A percentile compares a stretch with the other conserved stretches of the same genome.
Evolutionary conservation across 2,113 vertebrate species (phyloP).

Genomic region (Odontesthes bonariensis): DNA sequence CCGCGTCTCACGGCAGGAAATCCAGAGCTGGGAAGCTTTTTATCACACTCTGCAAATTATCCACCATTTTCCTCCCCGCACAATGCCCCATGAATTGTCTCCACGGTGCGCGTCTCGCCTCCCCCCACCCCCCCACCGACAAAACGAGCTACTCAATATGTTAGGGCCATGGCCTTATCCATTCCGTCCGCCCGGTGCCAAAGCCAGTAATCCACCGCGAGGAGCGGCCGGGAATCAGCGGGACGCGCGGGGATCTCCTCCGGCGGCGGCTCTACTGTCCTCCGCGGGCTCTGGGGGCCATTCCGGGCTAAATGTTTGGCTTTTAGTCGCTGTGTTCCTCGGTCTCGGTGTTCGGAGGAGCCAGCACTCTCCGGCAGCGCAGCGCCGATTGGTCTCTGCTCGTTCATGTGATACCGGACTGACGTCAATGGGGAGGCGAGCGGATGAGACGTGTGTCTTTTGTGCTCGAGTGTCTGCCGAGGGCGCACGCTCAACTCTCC

Average conservation of each 20-base stretch:
- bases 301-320: constrained; percentile 65
- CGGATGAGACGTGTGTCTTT: constrained; percentile 85
- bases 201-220: constrained; percentile 64
- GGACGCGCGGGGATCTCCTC: constrained; percentile 37
- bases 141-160: constrained; percentile 74
- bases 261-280: constrained; percentile 32
- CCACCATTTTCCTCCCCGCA: constrained; percentile 69
- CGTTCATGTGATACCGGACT: constrained; percentile 82
- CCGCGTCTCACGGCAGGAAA: constrained; percentile 13
- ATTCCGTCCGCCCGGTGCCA: constrained; percentile 54
- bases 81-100: constrained; percentile 71
- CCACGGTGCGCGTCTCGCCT: constrained; percentile 65
- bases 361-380: constrained; percentile 75
- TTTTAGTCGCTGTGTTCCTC: constrained; percentile 70
- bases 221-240: neutral
- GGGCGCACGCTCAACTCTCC: constrained; percentile 40
- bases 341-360: constrained; percentile 71
- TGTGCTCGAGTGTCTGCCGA: constrained; percentile 71
- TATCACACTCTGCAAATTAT: constrained; percentile 55
- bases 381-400: constrained; percentile 78
- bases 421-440: constrained; percentile 89
- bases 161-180: constrained; percentile 81
- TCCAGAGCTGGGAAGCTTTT: constrained; percentile 23
- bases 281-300: constrained; percentile 54
- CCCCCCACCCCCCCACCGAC: constrained; percentile 28